A percentile compares a stretch with the other conserved stretches of the same genome.
Conservation (phyloP, 2,797 vertebrate species). For the Anguilla marmorata region DNA sequence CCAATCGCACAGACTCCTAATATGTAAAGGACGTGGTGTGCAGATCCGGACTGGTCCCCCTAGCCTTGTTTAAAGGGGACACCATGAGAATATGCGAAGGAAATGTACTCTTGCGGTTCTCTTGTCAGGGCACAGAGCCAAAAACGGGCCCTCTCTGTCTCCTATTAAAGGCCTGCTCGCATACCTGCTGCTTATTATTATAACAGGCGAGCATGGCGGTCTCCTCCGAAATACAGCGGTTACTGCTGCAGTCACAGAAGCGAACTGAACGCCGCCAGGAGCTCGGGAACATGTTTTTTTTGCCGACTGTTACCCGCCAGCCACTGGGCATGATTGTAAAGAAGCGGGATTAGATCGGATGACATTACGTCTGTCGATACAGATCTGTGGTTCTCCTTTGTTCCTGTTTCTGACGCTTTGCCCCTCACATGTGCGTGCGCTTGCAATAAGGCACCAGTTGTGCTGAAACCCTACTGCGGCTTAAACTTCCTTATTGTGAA, state of each 20-base stretch:
- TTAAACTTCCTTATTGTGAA: neutral
- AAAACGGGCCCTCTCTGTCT: neutral
- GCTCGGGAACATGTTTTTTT: neutral
- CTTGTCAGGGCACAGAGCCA: neutral
- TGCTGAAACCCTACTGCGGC: neutral
- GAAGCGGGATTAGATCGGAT: neutral
- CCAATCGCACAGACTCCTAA: neutral
- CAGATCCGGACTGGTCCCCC: too few species aligned
- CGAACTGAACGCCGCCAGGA: neutral
- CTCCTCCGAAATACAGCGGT: neutral
- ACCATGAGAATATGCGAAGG: neutral
- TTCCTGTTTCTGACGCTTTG: neutral
- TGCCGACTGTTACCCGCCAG: neutral
- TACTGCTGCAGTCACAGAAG: neutral
- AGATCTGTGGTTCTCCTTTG: neutral
- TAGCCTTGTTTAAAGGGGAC: neutral
- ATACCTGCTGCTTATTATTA: neutral
- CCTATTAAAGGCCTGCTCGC: neutral
- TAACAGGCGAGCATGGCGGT: too few species aligned
- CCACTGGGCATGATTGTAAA: neutral
- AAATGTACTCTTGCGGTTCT: neutral
- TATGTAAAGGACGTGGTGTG: constrained; percentile 11
- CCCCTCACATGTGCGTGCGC: neutral
- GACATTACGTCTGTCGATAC: neutral
- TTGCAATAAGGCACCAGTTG: neutral